phyloP scores from a whole-genome alignment of 2,888 invertebrate species.

The Uloborus plumipes region DNA sequence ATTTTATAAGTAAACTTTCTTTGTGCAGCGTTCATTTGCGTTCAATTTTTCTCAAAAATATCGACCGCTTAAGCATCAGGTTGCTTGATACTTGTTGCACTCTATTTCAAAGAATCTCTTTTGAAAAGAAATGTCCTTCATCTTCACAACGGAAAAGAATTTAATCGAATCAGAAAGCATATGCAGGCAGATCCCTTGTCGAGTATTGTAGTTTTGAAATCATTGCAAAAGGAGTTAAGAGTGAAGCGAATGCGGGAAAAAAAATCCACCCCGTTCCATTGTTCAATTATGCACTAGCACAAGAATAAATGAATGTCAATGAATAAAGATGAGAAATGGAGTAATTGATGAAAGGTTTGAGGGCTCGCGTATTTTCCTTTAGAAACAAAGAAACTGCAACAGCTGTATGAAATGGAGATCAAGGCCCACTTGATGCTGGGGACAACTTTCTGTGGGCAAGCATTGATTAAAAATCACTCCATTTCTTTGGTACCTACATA shows the following conservation, averaged over 20 bases:
- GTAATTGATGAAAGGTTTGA: slow-evolving; percentile 32
- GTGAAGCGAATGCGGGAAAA: slow-evolving; percentile 16
- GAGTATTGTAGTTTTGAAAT: slow-evolving; percentile 54
- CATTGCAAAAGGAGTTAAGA: slow-evolving; percentile 25
- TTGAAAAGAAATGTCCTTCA: slow-evolving; percentile 29
- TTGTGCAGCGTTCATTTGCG: slow-evolving; percentile 39
- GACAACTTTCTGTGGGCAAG: slow-evolving; percentile 4
- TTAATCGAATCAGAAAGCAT: slow-evolving; percentile 59
- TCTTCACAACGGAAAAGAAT: slow-evolving; percentile 42
- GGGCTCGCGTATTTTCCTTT: slow-evolving; percentile 25
- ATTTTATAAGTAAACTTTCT: slow-evolving; percentile 53
- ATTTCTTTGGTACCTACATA: slow-evolving; percentile 33
- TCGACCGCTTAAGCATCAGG: slow-evolving; percentile 54
- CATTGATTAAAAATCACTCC: slow-evolving; percentile 58
- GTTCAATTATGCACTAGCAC: slow-evolving; percentile 56
- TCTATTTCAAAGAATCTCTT: slow-evolving; percentile 43
- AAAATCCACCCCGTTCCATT: slow-evolving; percentile 39
- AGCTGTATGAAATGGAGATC: slow-evolving; percentile 29
- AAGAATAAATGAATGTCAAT: slow-evolving; percentile 57
- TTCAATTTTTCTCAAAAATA: slow-evolving; percentile 38
- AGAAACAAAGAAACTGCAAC: slow-evolving; percentile 40
- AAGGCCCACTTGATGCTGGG: slow-evolving; percentile 30
- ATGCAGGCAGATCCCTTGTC: slow-evolving; percentile 44
- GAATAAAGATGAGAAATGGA: slow-evolving; percentile 36
- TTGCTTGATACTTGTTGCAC: slow-evolving; percentile 60